Evolutionary conservation across 1,140 invertebrate genomes (phyloP).

Genomic region (Apis cerana): DNA sequence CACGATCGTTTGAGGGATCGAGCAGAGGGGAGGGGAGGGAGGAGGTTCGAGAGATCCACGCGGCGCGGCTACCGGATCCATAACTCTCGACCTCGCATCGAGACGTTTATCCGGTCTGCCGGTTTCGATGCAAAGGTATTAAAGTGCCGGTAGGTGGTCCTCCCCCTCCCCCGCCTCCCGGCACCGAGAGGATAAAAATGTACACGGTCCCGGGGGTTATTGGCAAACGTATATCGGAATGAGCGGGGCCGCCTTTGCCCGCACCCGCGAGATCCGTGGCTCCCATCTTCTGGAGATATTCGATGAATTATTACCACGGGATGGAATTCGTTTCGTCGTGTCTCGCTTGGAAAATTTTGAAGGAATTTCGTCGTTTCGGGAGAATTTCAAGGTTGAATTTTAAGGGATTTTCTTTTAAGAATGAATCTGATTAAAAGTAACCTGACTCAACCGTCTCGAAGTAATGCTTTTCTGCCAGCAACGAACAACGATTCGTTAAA

Average conservation of each 20-base stretch:
- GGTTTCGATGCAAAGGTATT: conserved; percentile 60
- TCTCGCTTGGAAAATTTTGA: no score
- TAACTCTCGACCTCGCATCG: conserved; percentile 55
- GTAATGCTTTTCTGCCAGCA: no score
- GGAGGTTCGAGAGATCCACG: conserved; percentile 23
- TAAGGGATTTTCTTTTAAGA: no score
- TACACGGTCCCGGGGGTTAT: conserved; percentile 47
- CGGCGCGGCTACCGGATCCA: conserved; percentile 55
- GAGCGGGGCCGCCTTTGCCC: conserved; percentile 10
- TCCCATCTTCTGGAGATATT: neutral
- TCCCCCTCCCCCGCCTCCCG: neutral
- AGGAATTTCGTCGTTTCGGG: no score
- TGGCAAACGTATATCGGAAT: conserved; percentile 49
- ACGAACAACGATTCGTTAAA: neutral
- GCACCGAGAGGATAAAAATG: conserved; percentile 52
- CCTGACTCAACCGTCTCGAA: no score
- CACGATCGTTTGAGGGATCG: conserved; percentile 50
- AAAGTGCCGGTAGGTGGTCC: conserved; percentile 57
- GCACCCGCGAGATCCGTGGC: neutral
- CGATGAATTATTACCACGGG: no score
- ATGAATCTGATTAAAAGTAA: no score
- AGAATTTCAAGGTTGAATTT: no score
- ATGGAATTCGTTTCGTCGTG: no score
- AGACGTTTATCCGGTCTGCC: conserved; percentile 59
- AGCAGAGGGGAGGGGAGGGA: conserved; percentile 4